A percentile compares a stretch with the other conserved stretches of the same genome.
Conservation (phyloP, 2,888 invertebrate genomes). For the Coleophora deauratella region DNA sequence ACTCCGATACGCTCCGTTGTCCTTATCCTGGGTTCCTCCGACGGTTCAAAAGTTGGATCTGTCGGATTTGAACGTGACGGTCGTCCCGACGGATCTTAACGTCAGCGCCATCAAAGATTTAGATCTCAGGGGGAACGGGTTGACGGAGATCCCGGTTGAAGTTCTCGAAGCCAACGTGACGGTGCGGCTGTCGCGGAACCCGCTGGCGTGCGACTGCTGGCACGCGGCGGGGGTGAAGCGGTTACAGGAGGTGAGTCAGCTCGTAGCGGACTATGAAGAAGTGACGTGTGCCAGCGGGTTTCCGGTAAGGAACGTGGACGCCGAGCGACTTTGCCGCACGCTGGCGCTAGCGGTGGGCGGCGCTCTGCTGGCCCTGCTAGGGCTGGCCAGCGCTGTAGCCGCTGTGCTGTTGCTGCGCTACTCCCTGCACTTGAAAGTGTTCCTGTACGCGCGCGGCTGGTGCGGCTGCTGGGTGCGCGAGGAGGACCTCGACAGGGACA, state of each 20-base stretch:
- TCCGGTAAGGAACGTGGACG: conserved; percentile 8
- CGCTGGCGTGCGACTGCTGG: conserved; percentile 22
- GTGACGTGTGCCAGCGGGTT: conserved; percentile 17
- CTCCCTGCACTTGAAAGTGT: conserved; percentile 19
- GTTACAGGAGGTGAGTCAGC: conserved; percentile 3
- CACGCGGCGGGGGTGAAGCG: conserved; percentile 9
- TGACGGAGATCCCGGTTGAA: conserved; percentile 11
- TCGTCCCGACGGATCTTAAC: conserved; percentile 3
- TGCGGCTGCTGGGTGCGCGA: conserved; percentile 16
- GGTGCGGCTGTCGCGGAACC: conserved; percentile 19
- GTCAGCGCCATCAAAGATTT: conserved; percentile 6
- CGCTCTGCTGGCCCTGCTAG: conserved; percentile 11
- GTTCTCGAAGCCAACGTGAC: conserved; percentile 8
- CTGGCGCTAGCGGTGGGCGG: conserved; percentile 14
- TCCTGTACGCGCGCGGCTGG: conserved; percentile 16
- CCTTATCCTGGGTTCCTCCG: no score
- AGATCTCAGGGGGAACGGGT: conserved; percentile 18
- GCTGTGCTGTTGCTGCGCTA: conserved; percentile 16
- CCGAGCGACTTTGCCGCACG: conserved; percentile 21
- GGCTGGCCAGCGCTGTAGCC: conserved; percentile 4
- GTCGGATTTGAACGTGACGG: conserved; percentile 13
- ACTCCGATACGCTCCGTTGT: neutral
- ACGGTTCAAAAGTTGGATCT: conserved; percentile 10
- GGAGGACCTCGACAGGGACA: conserved; percentile 21
- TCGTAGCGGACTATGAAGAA: conserved; percentile 15